These are phyloP conservation scores for Myoxocephalus aenaeus DNA, from an alignment of 2,797 vertebrate genomes.

Conservation along the genomic window DNA sequence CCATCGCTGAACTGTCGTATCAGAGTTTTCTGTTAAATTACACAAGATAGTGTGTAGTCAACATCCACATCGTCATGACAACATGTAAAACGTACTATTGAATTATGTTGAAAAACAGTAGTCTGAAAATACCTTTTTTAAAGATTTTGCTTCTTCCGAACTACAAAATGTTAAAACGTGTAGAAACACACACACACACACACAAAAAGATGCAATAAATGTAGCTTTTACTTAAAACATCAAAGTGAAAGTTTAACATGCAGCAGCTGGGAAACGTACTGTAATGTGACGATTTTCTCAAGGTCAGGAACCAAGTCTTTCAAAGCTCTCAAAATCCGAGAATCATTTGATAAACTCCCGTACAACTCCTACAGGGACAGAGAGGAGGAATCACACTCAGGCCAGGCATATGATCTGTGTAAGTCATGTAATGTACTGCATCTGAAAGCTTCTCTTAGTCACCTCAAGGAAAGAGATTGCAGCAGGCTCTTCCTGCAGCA, in stretches of 20 bases:
- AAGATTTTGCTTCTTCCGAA: conserved; percentile 90
- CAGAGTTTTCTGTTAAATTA: conserved; percentile 90
- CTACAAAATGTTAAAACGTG: conserved; percentile 78
- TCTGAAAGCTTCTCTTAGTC: conserved; percentile 13
- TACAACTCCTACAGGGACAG: conserved; percentile 89
- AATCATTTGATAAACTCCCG: conserved; percentile 93
- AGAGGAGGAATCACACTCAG: background rate
- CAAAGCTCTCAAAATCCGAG: conserved; percentile 89
- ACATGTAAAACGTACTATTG: background rate
- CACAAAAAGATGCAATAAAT: background rate
- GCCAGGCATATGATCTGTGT: background rate
- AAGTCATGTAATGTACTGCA: background rate
- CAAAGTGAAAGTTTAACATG: background rate
- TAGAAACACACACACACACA: background rate
- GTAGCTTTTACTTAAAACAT: background rate
- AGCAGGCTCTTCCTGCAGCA: conserved; percentile 94
- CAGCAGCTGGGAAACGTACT: conserved; percentile 83
- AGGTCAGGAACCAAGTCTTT: conserved; percentile 94
- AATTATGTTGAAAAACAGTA: background rate
- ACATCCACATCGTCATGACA: background rate
- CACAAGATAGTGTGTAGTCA: conserved; percentile 18
- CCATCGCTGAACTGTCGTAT: conserved; percentile 94
- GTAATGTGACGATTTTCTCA: conserved; percentile 94
- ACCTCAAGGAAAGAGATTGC: conserved; percentile 95
- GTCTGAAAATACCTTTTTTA: conserved; percentile 88